Evolutionary conservation across 2,113 vertebrate species (phyloP).

Genomic region (Osmerus eperlanus): DNA sequence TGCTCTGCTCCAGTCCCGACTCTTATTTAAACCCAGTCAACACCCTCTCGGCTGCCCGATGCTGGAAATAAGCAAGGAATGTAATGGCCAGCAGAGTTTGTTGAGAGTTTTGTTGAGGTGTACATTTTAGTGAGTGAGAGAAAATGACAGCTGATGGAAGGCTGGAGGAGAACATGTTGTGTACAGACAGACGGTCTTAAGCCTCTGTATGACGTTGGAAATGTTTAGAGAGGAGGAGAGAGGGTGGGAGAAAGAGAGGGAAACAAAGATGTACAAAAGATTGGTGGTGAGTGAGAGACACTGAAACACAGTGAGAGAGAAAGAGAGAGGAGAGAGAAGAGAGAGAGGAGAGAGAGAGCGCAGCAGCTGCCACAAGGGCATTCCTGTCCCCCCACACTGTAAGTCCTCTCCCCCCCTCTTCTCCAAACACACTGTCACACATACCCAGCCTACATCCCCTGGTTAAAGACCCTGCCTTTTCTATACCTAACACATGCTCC

Average conservation of each 20-base stretch:
- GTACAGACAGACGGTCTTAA: neutral
- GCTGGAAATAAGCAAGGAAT: slow-evolving; percentile 21
- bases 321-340: neutral
- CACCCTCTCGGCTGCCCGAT: slow-evolving; percentile 10
- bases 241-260: neutral
- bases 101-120: neutral
- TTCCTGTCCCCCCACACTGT: neutral
- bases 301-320: neutral
- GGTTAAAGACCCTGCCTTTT: too few relatives aligned
- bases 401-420: neutral
- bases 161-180: neutral
- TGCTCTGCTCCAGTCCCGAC: neutral
- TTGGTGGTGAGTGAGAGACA: neutral
- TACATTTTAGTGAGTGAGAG: neutral
- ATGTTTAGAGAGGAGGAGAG: neutral
- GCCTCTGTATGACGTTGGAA: neutral
- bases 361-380: neutral
- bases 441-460: too few relatives aligned
- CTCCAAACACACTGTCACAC: neutral
- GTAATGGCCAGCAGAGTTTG: slow-evolving; percentile 2
- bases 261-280: neutral
- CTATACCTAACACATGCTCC: too few relatives aligned
- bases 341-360: neutral
- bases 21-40: slow-evolving; percentile 15
- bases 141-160: neutral